These are phyloP conservation scores for Aptenodytes patagonicus DNA, from an alignment of 2,113 vertebrate species.

Conservation along the genomic window DNA sequence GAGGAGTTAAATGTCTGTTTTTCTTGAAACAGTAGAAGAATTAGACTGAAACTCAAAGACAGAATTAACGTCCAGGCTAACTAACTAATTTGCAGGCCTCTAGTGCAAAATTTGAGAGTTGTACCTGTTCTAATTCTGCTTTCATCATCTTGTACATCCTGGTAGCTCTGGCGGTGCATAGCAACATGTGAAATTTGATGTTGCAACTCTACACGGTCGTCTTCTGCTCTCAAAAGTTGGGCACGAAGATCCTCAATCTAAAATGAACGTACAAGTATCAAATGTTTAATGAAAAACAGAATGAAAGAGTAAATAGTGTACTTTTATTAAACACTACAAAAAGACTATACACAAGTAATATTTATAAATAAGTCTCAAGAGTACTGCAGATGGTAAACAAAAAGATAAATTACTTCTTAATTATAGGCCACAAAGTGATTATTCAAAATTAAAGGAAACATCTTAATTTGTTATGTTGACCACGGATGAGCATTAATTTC, in stretches of 20 bases:
- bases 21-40: neutral
- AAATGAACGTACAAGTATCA: neutral
- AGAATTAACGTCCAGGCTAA: neutral
- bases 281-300: neutral
- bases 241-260: constrained; percentile 86
- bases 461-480: neutral
- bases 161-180: constrained; percentile 55
- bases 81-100: neutral
- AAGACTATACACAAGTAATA: neutral
- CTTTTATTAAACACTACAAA: neutral
- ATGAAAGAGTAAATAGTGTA: neutral
- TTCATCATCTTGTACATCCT: constrained; percentile 71
- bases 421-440: neutral
- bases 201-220: constrained; percentile 77
- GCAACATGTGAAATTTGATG: constrained; percentile 70
- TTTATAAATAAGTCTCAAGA: neutral
- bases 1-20: neutral
- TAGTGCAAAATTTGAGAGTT: neutral
- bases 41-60: neutral
- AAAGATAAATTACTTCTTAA: neutral
- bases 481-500: neutral
- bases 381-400: neutral
- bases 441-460: neutral
- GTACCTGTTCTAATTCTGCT: constrained; percentile 71
- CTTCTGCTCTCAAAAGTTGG: constrained; percentile 81